Evolutionary conservation across 2,113 vertebrate genomes (phyloP).

Genomic region (Phaethon lepturus): DNA sequence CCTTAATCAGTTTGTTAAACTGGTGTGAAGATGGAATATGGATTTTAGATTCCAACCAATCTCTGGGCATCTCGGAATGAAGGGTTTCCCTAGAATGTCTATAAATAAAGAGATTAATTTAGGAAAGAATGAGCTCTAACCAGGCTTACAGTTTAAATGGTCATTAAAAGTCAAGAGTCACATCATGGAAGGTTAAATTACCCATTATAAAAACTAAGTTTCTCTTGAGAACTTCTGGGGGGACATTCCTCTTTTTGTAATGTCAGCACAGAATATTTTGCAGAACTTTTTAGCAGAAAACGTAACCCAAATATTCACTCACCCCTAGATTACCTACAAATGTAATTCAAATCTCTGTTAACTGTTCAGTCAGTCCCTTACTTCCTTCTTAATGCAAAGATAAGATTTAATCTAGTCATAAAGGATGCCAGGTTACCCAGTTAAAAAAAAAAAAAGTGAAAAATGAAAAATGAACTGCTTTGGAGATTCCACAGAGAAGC

Average conservation of each 20-base stretch:
- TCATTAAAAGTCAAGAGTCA: neutral
- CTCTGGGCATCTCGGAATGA: neutral
- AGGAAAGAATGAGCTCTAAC: neutral
- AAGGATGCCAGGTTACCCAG: neutral
- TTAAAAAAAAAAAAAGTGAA: neutral
- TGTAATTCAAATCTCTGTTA: neutral
- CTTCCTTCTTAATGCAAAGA: neutral
- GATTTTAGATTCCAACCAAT: neutral
- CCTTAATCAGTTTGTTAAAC: neutral
- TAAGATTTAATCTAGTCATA: neutral
- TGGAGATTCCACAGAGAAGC: neutral
- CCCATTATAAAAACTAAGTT: neutral
- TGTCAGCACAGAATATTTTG: neutral
- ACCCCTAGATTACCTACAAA: neutral
- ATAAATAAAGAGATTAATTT: neutral
- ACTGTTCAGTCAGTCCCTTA: neutral
- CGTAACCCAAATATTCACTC: neutral
- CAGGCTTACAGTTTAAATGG: neutral
- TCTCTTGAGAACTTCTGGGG: neutral
- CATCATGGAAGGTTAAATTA: neutral
- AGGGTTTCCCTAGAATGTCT: neutral
- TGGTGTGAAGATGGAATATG: neutral
- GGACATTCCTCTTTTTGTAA: neutral
- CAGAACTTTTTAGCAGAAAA: neutral
- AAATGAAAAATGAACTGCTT: neutral